A percentile compares a stretch with the other conserved stretches of the same genome.
Evolutionary conservation across 2,888 invertebrate genomes (phyloP).

Genomic region (Oscheius sp.): DNA sequence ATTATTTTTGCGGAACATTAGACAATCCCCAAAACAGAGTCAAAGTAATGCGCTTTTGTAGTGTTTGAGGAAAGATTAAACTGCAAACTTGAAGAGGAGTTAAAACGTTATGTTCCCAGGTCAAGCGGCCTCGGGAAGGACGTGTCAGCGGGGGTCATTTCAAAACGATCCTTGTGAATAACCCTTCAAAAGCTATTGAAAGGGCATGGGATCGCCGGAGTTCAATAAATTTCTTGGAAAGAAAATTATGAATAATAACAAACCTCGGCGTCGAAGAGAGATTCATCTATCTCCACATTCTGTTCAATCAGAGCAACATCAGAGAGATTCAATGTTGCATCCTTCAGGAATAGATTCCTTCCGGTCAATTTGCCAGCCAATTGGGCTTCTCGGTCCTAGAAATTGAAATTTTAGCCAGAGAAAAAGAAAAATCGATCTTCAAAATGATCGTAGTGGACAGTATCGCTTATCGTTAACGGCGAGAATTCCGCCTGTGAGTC

Average conservation of each 20-base stretch:
- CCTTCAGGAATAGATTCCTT: conserved; percentile 88
- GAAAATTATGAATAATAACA: neutral
- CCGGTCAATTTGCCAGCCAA: conserved; percentile 74
- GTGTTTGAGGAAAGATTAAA: neutral
- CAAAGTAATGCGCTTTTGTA: neutral
- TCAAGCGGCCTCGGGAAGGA: too few relatives aligned
- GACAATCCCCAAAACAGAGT: neutral
- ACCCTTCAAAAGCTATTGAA: too few relatives aligned
- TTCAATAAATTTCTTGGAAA: neutral
- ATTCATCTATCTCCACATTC: conserved; percentile 88
- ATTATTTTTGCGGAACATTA: conserved; percentile 20
- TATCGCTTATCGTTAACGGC: conserved; percentile 22
- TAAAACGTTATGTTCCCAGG: too few relatives aligned
- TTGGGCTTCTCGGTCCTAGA: conserved; percentile 52
- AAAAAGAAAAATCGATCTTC: conserved; percentile 11
- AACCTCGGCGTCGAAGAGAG: conserved; percentile 78
- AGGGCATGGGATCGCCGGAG: too few relatives aligned
- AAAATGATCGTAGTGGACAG: neutral
- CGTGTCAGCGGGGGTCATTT: too few relatives aligned
- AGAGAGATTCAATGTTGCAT: conserved; percentile 86
- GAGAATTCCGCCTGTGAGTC: conserved; percentile 7
- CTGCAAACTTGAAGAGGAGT: too few relatives aligned
- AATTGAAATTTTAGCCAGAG: neutral
- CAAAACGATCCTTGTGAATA: too few relatives aligned
- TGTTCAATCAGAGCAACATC: conserved; percentile 78